Evolutionary conservation across 2,797 vertebrate species (phyloP), one percentile per base, ranked within the genome.

Genomic region (Bradypus variegatus): DNA sequence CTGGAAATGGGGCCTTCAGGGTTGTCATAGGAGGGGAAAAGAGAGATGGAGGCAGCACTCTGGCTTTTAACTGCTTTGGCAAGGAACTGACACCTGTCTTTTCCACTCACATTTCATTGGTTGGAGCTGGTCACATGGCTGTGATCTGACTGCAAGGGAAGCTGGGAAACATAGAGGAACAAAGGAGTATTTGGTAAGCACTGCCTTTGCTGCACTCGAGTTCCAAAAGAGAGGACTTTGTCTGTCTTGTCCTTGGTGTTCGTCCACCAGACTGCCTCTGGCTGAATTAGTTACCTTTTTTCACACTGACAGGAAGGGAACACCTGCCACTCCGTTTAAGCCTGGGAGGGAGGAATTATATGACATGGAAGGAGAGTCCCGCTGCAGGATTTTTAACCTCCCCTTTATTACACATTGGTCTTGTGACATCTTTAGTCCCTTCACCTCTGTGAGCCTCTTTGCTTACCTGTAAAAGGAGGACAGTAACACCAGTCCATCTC

Each of bases 311-410:
- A 81, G n/a, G 67, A 90, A 77, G 86, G 38, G 60, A 94, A 55
- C 58, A 83, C n/a, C 58, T 58, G 62, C 16, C 81, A 41, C 36
- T 65, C 81, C 23, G 62, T 80, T 90, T 89, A 75, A 45, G 41
- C 78, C 21, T 21, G n/a, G 90, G 55, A 89, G 88, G 70, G 78
- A 93, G 86, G 70, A 72, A 33, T 64, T 72, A 92, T 69, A 73
- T 53, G 75, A 18, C 48, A 80, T 21, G 6, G n/a, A 87, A 87
- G 62, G 53, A 58, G 41, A 84, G 36, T 85, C 89, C 36, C 53
- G 48, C 1, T 6, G 53, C 36, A 79, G 58, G 27, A 58, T 75
- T 91, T 91, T 73, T 83, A 88, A 65, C 45, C 5, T 38, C 41
- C 18, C 36, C 33, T n/a, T 75, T 77, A 64, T 25, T 64, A 86